Conservation (phyloP, 2,113 vertebrate genomes). For the Pheucticus melanocephalus region DNA sequence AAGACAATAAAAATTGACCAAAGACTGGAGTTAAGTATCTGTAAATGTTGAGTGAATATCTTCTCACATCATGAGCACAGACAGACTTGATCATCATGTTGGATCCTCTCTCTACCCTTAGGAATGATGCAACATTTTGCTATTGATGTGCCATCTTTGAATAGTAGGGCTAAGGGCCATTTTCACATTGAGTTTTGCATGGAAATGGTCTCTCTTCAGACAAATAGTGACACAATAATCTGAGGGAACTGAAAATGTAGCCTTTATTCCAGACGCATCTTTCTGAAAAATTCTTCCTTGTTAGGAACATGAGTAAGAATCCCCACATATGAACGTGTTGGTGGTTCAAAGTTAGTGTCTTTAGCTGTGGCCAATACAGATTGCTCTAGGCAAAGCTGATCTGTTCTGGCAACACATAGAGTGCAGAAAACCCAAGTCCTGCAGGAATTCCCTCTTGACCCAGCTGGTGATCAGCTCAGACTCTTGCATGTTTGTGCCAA, state of each 20-base stretch:
- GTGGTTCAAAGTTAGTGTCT: neutral
- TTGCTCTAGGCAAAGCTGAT: neutral
- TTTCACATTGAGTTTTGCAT: neutral
- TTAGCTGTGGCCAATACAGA: neutral
- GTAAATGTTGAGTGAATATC: neutral
- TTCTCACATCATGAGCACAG: neutral
- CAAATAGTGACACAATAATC: neutral
- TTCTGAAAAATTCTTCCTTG: neutral
- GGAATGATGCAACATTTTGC: neutral
- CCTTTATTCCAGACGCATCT: neutral
- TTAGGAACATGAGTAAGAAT: neutral
- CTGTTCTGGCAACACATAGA: neutral
- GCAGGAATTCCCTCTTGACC: slow-evolving; percentile 37
- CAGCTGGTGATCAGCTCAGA: slow-evolving; percentile 33
- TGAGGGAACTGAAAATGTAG: neutral
- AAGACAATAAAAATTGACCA: neutral
- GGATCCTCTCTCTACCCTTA: neutral
- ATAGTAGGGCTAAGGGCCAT: neutral
- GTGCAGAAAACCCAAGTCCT: neutral
- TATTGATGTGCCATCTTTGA: neutral
- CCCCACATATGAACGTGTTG: rapidly evolving
- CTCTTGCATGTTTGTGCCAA: slow-evolving; percentile 37
- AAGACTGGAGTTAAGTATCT: neutral
- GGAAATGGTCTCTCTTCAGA: neutral
- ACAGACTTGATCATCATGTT: neutral